Evolutionary conservation across 2,888 invertebrate species (phyloP).

Genomic region (Bhutanitis thaidina): DNA sequence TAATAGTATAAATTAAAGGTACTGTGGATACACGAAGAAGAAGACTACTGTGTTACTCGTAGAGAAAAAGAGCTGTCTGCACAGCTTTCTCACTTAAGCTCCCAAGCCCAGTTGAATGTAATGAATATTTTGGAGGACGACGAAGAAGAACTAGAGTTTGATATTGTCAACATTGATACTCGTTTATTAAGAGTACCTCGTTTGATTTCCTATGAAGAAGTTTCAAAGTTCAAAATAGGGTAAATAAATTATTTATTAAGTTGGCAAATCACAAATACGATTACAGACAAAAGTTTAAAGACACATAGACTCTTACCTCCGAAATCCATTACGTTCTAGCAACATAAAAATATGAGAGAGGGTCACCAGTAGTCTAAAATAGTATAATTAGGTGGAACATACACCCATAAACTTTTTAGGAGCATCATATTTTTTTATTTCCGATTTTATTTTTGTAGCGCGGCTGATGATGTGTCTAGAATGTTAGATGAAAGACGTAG

Average conservation of each 20-base stretch:
- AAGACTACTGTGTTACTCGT: constrained; percentile 21
- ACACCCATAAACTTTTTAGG: too few species aligned
- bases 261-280: too few species aligned
- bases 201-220: constrained; percentile 38
- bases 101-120: constrained; percentile 34
- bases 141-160: constrained; percentile 74
- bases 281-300: too few species aligned
- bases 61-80: constrained; percentile 22
- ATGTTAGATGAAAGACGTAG: constrained; percentile 13
- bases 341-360: too few species aligned
- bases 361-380: too few species aligned
- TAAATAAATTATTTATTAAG: constrained; percentile 22
- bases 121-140: constrained; percentile 51
- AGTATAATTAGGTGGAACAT: too few species aligned
- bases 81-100: constrained; percentile 2
- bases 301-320: too few species aligned
- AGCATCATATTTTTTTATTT: background rate
- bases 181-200: constrained; percentile 49
- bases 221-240: constrained; percentile 28
- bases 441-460: background rate
- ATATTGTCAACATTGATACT: constrained; percentile 63
- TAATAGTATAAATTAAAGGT: too few species aligned
- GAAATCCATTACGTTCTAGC: too few species aligned
- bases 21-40: constrained; percentile 25
- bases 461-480: constrained; percentile 10